Evolutionary conservation across 2,888 invertebrate species (phyloP).

Genomic region (Ophonus ardosiacus): DNA sequence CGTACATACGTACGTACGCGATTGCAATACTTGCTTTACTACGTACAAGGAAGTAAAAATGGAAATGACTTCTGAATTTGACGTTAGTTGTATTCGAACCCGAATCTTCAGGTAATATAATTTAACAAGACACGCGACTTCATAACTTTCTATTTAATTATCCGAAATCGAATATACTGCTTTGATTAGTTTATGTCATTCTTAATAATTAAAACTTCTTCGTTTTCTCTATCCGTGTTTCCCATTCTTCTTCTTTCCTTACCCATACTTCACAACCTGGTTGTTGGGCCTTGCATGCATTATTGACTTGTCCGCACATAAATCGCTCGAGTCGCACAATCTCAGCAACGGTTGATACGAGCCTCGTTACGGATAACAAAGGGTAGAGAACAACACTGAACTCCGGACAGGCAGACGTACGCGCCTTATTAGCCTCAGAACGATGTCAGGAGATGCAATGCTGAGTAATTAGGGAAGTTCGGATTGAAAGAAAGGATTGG

Average conservation of each 20-base stretch:
- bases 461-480: not conserved
- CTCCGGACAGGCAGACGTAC: constrained; percentile 5
- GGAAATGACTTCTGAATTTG: no score
- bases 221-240: no score
- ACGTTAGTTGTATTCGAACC: no score
- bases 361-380: constrained; percentile 45
- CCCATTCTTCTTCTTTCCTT: not conserved
- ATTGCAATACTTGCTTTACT: no score
- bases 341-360: constrained; percentile 33
- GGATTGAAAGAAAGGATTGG: not conserved
- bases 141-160: no score
- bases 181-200: no score
- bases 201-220: no score
- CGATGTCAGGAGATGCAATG: not conserved
- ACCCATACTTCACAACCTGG: constrained; percentile 5
- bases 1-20: no score
- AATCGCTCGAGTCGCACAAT: constrained; percentile 44
- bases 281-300: constrained; percentile 8
- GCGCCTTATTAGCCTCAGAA: not conserved
- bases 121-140: no score
- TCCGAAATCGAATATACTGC: no score
- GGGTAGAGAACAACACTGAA: constrained; percentile 22
- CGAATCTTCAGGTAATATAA: no score
- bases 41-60: no score
- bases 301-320: constrained; percentile 22